These are phyloP conservation scores for Etheostoma nigrum DNA, from an alignment of 2,797 vertebrate species.

Conservation along the genomic window DNA sequence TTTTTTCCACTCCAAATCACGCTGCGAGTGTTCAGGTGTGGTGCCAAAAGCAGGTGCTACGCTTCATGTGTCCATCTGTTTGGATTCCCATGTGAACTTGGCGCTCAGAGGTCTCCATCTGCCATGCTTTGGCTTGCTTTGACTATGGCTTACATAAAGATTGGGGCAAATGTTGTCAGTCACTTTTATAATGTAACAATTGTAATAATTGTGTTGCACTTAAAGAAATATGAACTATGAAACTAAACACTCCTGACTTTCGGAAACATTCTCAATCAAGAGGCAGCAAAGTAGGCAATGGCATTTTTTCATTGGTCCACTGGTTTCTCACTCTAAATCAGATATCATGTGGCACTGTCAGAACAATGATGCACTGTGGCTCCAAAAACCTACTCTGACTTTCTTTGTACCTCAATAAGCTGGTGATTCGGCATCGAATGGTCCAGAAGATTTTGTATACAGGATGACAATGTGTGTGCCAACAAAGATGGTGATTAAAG, in stretches of 20 bases:
- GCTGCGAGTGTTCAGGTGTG: conserved; percentile 18
- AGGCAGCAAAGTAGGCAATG: neutral
- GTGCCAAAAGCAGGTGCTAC: conserved; percentile 67
- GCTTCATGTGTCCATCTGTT: conserved; percentile 75
- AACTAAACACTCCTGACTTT: neutral
- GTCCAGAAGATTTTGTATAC: conserved; percentile 9
- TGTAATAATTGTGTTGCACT: neutral
- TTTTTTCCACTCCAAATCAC: conserved; percentile 38
- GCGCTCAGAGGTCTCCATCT: conserved; percentile 67
- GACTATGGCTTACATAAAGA: conserved; percentile 22
- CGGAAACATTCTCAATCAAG: neutral
- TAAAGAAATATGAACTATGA: neutral
- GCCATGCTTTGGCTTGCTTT: conserved; percentile 41
- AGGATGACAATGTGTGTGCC: neutral
- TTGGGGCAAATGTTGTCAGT: neutral
- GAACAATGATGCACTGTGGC: neutral
- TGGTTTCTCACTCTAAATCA: conserved; percentile 4
- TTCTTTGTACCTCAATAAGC: conserved; percentile 6
- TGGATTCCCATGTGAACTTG: conserved; percentile 65
- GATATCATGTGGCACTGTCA: neutral
- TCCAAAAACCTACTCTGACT: conserved; percentile 1
- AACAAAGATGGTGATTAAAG: neutral
- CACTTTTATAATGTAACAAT: conserved; percentile 21
- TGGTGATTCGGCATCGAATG: conserved; percentile 21
- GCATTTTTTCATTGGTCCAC: neutral